Base-by-base conservation (phyloP, 2,113 vertebrate genomes). In the Entelurus aequoreus region DNA sequence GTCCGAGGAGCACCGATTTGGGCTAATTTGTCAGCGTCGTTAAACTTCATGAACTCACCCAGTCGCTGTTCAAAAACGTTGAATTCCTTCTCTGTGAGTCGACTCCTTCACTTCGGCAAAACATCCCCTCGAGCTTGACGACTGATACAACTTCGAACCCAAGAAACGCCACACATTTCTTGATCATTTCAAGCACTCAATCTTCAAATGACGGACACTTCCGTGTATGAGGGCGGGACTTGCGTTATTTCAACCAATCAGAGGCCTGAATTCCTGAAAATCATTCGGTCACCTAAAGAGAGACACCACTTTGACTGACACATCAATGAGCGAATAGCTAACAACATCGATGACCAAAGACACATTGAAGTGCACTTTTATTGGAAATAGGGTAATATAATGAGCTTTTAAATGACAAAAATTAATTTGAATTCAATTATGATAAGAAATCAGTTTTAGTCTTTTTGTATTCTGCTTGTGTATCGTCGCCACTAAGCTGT, bases 401-500 rank as follows among this genome's bases (percentile, higher is more conserved):
- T 11, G 42, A 44, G 42, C 42, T 44, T 46, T 46, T 46, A 46
- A 46, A 11, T 46, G 62, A 10, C 55, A 48, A 47, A 68, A 46
- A 57, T 37, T 52, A 62, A 13, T 60, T 62, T 8, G 36, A 54
- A 62, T 58, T 6, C 60, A 66, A 62, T 38, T 58, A 46, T 21
- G 55, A 63, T 46, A 60, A 44, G 48, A 56, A 56, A 50, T 55
- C 59, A 53, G 38, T 61, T 69, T 53, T 58, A 60, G 28, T 54
- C 63, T 62, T 49, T 37, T 68, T 52, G 66, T 60, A 54, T 49
- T 63, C 56, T 61, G 55, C 44, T 42, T 74, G 79, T 74, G 72
- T 6, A 60, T 65, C 59, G 8, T 65, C 50, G 60, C 78, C 68
- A 74, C 71, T 69, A 74, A 52, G 54, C 50, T 4, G 53, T 4